Evolutionary conservation across 2,888 invertebrate genomes (phyloP).

Genomic region (Globia sparganii): DNA sequence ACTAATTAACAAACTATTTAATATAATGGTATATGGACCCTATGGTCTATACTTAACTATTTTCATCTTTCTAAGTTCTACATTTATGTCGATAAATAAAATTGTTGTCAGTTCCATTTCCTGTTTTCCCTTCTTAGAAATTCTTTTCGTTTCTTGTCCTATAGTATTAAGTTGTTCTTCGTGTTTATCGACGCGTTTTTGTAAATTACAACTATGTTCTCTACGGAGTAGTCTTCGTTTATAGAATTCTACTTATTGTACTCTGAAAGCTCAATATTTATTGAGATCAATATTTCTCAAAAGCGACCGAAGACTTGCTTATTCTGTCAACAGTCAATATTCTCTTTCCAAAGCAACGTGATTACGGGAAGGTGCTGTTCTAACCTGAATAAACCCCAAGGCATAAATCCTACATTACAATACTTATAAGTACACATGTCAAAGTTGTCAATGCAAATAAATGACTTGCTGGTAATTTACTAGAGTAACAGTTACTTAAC

Average conservation of each 20-base stretch:
- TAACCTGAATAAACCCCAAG: slow-evolving; percentile 10
- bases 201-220: background rate
- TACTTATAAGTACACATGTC: slow-evolving; percentile 41
- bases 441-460: slow-evolving; percentile 54
- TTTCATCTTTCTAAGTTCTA: too few relatives aligned
- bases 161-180: background rate
- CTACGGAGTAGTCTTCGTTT: too few relatives aligned
- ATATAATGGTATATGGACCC: background rate
- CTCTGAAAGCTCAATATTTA: background rate
- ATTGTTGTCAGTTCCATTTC: background rate
- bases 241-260: too few relatives aligned
- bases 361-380: background rate
- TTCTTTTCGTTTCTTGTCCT: background rate
- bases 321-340: background rate
- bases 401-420: slow-evolving; percentile 25
- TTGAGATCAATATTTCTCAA: too few relatives aligned
- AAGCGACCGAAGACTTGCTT: background rate
- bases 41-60: too few relatives aligned
- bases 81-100: background rate
- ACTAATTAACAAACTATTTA: background rate
- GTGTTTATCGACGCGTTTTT: background rate
- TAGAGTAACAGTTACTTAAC: slow-evolving; percentile 52
- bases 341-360: background rate
- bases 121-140: too few relatives aligned
- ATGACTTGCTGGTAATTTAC: slow-evolving; percentile 48